These are phyloP conservation scores for Chloropsis hardwickii DNA, from an alignment of 2,113 vertebrate species.

Conservation along the genomic window DNA sequence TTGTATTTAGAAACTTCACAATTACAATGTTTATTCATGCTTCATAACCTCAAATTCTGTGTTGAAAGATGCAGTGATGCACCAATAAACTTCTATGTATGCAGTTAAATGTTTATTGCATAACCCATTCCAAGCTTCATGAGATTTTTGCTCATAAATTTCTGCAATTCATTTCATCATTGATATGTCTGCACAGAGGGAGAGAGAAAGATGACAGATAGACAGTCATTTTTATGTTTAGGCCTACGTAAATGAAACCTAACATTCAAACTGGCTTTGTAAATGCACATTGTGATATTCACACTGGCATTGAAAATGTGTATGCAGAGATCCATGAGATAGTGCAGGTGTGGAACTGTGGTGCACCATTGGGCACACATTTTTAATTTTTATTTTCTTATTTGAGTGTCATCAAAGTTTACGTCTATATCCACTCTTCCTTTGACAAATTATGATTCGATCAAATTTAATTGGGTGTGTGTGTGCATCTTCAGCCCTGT, in stretches of 20 bases:
- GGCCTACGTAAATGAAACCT: not conserved
- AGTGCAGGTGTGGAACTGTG: not conserved
- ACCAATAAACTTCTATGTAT: slow-evolving; percentile 45
- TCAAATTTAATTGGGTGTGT: not conserved
- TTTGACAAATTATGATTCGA: not conserved
- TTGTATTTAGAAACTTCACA: slow-evolving; percentile 13
- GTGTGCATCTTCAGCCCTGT: not conserved
- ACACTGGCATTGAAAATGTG: not conserved
- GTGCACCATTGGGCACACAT: not conserved
- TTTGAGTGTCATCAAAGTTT: not conserved
- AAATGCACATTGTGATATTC: not conserved
- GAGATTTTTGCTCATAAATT: slow-evolving; percentile 39
- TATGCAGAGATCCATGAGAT: not conserved
- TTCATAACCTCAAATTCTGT: slow-evolving; percentile 20
- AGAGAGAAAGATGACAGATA: slow-evolving; percentile 7
- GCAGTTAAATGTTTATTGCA: slow-evolving; percentile 37
- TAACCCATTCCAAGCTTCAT: slow-evolving; percentile 11
- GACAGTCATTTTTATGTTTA: slow-evolving; percentile 20
- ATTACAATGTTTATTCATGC: not conserved
- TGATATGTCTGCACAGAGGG: not conserved
- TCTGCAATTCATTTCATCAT: slow-evolving; percentile 22
- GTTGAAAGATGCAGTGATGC: not conserved
- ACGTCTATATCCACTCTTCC: not conserved
- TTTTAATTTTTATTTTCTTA: not conserved
- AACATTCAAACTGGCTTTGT: not conserved